phyloP scores from a whole-genome alignment of 2,113 vertebrate genomes.

The Pterocles orientalis region DNA sequence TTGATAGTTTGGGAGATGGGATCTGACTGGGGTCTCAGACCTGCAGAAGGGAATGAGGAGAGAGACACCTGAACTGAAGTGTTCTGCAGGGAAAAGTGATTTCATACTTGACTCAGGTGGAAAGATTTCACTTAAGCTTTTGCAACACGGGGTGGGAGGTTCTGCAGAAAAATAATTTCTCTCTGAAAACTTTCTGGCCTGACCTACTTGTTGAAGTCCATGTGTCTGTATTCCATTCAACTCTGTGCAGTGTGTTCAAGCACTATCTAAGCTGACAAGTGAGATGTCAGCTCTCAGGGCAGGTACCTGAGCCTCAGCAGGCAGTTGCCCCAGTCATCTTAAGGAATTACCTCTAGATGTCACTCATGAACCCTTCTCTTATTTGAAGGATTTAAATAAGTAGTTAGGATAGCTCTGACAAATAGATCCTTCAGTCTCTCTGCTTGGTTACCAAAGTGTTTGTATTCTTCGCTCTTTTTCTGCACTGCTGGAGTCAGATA shows the following conservation, averaged over 20 bases:
- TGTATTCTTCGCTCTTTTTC: neutral
- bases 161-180: neutral
- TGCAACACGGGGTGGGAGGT: neutral
- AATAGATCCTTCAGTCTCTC: neutral
- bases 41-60: neutral
- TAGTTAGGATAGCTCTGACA: neutral
- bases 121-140: neutral
- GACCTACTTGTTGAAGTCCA: neutral
- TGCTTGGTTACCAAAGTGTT: neutral
- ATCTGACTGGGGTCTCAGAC: neutral
- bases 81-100: neutral
- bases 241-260: neutral
- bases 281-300: neutral
- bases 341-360: slow-evolving; percentile 65
- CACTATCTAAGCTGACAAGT: neutral
- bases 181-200: neutral
- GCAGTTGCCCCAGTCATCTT: slow-evolving; percentile 16
- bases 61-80: neutral
- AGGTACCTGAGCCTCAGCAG: neutral
- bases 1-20: neutral
- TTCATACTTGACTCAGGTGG: neutral
- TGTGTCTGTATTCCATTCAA: neutral
- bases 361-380: slow-evolving; percentile 59
- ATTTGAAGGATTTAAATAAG: neutral
- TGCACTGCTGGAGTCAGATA: neutral